Percentiles rank a stretch among this genome's conserved stretches.
phyloP scores from a whole-genome alignment of 1,140 invertebrate genomes.

The Eupristina koningsbergeri region DNA sequence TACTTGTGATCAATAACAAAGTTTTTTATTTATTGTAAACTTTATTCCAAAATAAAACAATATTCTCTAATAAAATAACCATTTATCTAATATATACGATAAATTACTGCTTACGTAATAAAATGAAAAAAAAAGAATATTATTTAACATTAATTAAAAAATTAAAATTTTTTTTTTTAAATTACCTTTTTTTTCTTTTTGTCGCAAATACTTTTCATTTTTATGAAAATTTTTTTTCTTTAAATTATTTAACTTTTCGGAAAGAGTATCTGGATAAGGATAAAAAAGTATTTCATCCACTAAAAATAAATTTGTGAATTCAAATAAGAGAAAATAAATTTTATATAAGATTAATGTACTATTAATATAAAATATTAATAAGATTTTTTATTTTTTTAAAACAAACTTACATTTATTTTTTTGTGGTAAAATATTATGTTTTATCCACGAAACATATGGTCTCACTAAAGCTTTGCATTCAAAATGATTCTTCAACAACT shows the following conservation, averaged over 20 bases:
- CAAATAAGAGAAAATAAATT: no score
- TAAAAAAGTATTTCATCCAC: conserved; percentile 59
- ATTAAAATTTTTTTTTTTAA: not conserved
- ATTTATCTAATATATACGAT: no score
- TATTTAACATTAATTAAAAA: not conserved
- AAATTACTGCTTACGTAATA: no score
- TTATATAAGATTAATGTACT: conserved; percentile 5
- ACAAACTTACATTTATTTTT: conserved; percentile 50
- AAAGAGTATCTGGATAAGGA: conserved; percentile 60
- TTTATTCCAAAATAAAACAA: no score
- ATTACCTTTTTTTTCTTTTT: conserved; percentile 53
- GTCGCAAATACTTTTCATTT: conserved; percentile 55
- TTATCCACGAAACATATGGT: conserved; percentile 61
- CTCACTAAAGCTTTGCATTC: conserved; percentile 54
- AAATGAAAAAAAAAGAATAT: not conserved
- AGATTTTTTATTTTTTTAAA: conserved; percentile 17
- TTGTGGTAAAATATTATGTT: conserved; percentile 53
- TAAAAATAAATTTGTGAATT: conserved; percentile 39
- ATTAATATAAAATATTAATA: conserved; percentile 6
- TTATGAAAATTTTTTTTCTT: conserved; percentile 56
- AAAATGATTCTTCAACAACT: conserved; percentile 56
- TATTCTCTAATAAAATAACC: no score
- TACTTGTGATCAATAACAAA: no score
- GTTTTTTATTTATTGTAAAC: no score
- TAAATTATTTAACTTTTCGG: conserved; percentile 56